phyloP scores from a whole-genome alignment of 2,797 vertebrate genomes.

The Sciurus vulgaris region DNA sequence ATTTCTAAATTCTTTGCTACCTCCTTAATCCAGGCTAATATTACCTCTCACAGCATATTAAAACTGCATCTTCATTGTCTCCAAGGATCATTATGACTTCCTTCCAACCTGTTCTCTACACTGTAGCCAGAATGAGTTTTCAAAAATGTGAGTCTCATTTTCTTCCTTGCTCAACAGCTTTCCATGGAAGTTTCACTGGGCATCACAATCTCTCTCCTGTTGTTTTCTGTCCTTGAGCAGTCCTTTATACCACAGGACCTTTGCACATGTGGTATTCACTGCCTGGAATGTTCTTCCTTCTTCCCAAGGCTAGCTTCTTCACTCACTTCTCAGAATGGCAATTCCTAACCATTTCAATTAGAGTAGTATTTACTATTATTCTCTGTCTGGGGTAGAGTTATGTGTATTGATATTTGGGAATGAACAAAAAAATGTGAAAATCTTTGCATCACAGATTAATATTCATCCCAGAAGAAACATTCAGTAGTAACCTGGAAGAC shows the following conservation, averaged over 20 bases:
- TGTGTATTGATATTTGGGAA: not conserved
- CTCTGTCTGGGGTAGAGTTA: not conserved
- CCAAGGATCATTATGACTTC: not conserved
- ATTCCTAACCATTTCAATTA: not conserved
- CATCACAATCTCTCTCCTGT: not conserved
- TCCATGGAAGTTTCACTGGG: not conserved
- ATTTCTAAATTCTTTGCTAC: not conserved
- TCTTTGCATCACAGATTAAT: not conserved
- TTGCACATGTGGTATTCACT: not conserved
- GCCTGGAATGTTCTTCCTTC: not conserved
- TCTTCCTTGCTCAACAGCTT: not conserved
- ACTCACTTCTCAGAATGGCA: not conserved
- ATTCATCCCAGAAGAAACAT: not conserved
- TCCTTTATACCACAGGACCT: not conserved
- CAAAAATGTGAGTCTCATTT: not conserved
- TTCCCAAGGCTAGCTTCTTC: not conserved
- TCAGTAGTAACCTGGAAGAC: not conserved
- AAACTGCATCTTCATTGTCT: not conserved
- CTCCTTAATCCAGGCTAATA: not conserved
- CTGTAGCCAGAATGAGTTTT: not conserved
- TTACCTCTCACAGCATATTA: not conserved
- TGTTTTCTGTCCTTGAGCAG: not conserved
- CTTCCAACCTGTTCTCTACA: not conserved
- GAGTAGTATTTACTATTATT: not conserved
- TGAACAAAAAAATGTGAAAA: constrained; percentile 13